phyloP scores from a whole-genome alignment of 2,888 invertebrate genomes.

The Periphyllus acericola region DNA sequence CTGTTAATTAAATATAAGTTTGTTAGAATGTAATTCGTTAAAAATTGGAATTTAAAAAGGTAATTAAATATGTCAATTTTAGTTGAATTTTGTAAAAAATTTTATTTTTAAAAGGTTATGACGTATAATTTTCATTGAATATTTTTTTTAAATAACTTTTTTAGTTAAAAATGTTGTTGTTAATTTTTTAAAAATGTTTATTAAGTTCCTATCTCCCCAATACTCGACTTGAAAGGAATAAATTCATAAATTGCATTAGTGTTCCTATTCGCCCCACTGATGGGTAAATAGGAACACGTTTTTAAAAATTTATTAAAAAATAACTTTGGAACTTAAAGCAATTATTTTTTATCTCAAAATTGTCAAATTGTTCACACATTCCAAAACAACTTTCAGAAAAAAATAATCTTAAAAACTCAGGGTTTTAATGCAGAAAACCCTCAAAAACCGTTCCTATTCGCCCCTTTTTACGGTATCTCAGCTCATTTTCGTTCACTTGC shows the following conservation, averaged over 20 bases:
- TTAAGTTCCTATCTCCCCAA: slow-evolving; percentile 1
- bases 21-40: not conserved
- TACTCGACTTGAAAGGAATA: slow-evolving; percentile 3
- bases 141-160: not conserved
- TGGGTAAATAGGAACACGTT: slow-evolving; percentile 2
- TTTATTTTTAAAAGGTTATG: not conserved
- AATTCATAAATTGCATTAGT: slow-evolving; percentile 2
- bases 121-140: not conserved
- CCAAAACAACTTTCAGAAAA: too few relatives aligned
- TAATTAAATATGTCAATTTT: not conserved
- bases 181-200: not conserved
- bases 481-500: too few relatives aligned
- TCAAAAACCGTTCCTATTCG: too few relatives aligned
- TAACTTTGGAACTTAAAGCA: not conserved
- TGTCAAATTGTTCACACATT: too few relatives aligned
- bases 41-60: not conserved
- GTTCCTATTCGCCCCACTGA: slow-evolving; percentile 12
- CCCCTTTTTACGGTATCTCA: too few relatives aligned
- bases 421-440: too few relatives aligned
- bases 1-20: not conserved
- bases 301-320: not conserved
- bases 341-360: not conserved
- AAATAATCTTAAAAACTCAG: too few relatives aligned
- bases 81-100: not conserved
- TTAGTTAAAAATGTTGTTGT: not conserved